phyloP scores from a whole-genome alignment of 2,797 vertebrate genomes.

The Ceryle rudis region DNA sequence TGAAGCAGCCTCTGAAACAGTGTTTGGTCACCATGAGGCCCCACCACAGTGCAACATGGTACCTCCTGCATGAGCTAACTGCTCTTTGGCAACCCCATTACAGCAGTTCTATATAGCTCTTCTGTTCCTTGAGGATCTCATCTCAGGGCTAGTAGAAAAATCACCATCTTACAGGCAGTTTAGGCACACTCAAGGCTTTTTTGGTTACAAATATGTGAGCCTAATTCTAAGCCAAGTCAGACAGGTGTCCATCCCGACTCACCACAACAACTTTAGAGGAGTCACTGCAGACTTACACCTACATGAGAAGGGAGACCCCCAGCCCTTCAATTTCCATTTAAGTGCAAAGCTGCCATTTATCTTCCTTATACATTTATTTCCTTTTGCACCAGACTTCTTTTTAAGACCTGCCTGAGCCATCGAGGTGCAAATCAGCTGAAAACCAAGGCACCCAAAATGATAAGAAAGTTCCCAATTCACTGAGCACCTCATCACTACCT shows the following conservation, averaged over 20 bases:
- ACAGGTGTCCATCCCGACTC: fast-evolving
- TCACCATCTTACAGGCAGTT: not conserved
- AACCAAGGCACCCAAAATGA: not conserved
- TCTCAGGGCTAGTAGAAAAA: not conserved
- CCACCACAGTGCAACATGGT: fast-evolving
- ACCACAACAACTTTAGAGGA: fast-evolving
- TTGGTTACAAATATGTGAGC: not conserved
- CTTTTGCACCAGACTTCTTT: not conserved
- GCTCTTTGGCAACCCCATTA: not conserved
- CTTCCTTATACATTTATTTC: not conserved
- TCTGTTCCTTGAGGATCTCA: not conserved
- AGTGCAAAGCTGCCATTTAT: not conserved
- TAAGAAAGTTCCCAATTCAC: not conserved
- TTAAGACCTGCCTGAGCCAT: not conserved
- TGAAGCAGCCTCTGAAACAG: not conserved
- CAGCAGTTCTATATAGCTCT: not conserved
- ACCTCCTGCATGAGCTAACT: not conserved
- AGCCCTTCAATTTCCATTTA: not conserved
- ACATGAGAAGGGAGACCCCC: fast-evolving
- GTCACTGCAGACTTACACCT: not conserved
- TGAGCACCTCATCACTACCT: not conserved
- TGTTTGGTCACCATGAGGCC: not conserved
- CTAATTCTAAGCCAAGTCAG: not conserved
- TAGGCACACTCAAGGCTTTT: not conserved
- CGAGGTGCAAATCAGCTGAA: fast-evolving